Percentiles rank a stretch among this genome's conserved stretches.
These are phyloP conservation scores for Carpatolechia fugitivella DNA, from an alignment of 2,888 invertebrate genomes.

Conservation along the genomic window DNA sequence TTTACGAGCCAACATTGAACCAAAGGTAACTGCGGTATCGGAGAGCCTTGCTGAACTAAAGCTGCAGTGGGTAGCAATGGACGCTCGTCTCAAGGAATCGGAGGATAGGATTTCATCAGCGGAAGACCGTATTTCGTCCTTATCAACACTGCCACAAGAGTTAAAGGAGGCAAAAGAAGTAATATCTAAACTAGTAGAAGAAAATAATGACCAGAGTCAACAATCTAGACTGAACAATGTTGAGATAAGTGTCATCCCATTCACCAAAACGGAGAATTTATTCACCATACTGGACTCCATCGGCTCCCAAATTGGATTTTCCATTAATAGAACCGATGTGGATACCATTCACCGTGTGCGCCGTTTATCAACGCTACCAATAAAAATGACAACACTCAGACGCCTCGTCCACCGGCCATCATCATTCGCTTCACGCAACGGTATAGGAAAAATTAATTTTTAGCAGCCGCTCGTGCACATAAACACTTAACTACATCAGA, in stretches of 20 bases:
- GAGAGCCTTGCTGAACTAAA: neutral
- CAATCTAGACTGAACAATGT: conserved; percentile 16
- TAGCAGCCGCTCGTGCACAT: neutral
- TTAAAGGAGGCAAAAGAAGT: neutral
- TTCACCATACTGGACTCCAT: neutral
- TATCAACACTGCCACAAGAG: neutral
- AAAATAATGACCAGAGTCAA: conserved; percentile 5
- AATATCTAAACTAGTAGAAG: neutral
- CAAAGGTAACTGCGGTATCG: neutral
- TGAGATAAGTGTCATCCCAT: conserved; percentile 16
- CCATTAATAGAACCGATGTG: neutral
- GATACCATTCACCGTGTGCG: conserved; percentile 18
- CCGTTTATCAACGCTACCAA: neutral
- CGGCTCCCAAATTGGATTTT: conserved; percentile 9
- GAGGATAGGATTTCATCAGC: neutral
- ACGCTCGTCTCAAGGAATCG: neutral
- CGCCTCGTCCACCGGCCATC: neutral
- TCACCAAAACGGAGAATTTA: conserved; percentile 15
- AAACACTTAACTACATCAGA: too few species aligned
- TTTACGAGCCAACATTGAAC: neutral
- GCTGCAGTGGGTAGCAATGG: neutral
- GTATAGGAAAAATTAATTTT: neutral
- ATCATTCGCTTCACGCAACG: neutral
- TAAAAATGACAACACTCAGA: neutral
- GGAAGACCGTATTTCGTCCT: neutral